phyloP scores from a whole-genome alignment of 1,140 invertebrate species.

The Heterodera schachtii region DNA sequence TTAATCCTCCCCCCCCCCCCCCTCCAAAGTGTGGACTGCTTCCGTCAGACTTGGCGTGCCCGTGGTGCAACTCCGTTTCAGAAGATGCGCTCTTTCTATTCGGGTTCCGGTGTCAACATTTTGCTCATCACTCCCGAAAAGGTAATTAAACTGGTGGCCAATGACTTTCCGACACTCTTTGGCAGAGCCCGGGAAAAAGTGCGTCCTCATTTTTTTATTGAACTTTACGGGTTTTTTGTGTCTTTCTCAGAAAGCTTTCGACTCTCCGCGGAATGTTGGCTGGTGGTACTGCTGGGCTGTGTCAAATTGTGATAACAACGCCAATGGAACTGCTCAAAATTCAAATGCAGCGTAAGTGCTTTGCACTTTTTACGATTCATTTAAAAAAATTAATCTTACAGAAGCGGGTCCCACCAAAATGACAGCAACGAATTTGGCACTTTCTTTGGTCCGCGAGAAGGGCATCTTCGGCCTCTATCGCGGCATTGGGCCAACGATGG shows the following conservation, averaged over 20 bases:
- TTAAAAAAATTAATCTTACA: not conserved
- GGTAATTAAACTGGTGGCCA: slow-evolving; percentile 96
- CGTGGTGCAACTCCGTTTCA: slow-evolving; percentile 52
- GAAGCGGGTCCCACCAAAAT: slow-evolving; percentile 70
- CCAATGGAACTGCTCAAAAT: slow-evolving; percentile 99
- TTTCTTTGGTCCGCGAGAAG: slow-evolving; percentile 70
- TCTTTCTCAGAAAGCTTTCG: slow-evolving; percentile 71
- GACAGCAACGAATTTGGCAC: slow-evolving; percentile 75
- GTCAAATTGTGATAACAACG: slow-evolving; percentile 95
- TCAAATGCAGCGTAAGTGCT: slow-evolving; percentile 78
- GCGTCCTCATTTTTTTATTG: not conserved
- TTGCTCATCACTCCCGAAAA: slow-evolving; percentile 97
- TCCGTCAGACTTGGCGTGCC: slow-evolving; percentile 58
- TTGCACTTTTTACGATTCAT: not conserved
- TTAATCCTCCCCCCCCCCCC: not conserved
- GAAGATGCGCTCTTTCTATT: slow-evolving; percentile 58
- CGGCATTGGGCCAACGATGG: slow-evolving; percentile 87
- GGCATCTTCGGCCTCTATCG: slow-evolving; percentile 92
- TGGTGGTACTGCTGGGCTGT: slow-evolving; percentile 89
- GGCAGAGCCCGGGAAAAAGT: slow-evolving; percentile 70
- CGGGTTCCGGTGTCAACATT: slow-evolving; percentile 84
- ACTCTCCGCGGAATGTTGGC: slow-evolving; percentile 82
- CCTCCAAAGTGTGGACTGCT: slow-evolving; percentile 59
- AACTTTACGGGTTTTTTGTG: too few species aligned
- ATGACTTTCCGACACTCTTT: slow-evolving; percentile 90